A percentile compares a stretch with the other conserved stretches of the same genome.
phyloP scores from a whole-genome alignment of 2,888 invertebrate genomes.

The Rhyacophila evoluta region DNA sequence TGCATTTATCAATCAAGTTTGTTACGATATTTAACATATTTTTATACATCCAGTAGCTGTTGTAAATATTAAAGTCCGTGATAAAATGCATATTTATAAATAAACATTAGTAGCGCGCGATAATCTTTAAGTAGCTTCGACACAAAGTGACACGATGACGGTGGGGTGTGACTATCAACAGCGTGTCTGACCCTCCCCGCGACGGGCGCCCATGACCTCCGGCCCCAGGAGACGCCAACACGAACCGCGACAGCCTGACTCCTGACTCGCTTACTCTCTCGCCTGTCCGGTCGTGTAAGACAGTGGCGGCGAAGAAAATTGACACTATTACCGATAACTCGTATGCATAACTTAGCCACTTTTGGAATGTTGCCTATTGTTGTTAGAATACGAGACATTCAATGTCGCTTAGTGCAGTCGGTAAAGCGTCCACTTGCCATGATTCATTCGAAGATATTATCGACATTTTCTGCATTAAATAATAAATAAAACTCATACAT shows the following conservation, averaged over 20 bases:
- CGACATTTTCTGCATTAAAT: no score
- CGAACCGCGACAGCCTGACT: slow-evolving; percentile 9
- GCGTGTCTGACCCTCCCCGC: slow-evolving; percentile 16
- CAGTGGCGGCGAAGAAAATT: slow-evolving; percentile 5
- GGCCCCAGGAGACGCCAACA: slow-evolving; percentile 17
- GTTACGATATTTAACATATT: no score
- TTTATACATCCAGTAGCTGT: no score
- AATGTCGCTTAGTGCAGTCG: background rate
- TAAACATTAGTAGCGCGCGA: background rate
- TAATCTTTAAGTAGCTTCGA: background rate
- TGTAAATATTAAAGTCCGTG: no score
- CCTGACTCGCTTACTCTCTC: slow-evolving; percentile 3
- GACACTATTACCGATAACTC: slow-evolving; percentile 2
- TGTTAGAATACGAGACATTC: background rate
- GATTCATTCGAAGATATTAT: background rate
- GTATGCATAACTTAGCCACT: background rate
- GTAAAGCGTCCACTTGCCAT: background rate
- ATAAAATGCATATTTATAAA: no score
- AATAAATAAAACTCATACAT: no score
- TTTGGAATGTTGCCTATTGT: slow-evolving; percentile 19
- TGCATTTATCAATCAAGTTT: no score
- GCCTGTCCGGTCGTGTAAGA: slow-evolving; percentile 22
- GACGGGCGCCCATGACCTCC: slow-evolving; percentile 3
- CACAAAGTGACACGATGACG: slow-evolving; percentile 9
- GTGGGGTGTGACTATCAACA: slow-evolving; percentile 13